Base-by-base conservation (phyloP, 2,113 vertebrate genomes). In the Leiothrix lutea region DNA sequence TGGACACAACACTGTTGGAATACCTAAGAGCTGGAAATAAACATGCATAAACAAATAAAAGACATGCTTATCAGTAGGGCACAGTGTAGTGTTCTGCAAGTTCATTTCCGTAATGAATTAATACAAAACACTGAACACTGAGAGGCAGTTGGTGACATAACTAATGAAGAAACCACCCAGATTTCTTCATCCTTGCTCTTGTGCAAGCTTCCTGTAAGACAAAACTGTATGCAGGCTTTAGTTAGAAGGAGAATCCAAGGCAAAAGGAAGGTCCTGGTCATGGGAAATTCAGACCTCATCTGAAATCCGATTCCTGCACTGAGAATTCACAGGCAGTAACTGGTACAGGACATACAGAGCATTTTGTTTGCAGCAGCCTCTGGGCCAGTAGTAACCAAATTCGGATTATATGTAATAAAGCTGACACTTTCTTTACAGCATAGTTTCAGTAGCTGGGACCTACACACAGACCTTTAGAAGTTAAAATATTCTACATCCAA, bases 321-420 rank as follows among this genome's bases (percentile, higher is more conserved):
- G 23, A 62, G 40, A 66, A 36, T 81, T 85, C 3, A 2, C 8
- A 47, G 33, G 53, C 35, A 87, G 58, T 23, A 87, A 29, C 18
- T 75, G 29, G 22, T 48, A 48, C 48, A 88, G 58, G 45, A 45
- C 33, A 65, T n/a, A 64, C 16, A 91, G 33, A 84, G n/a, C 24
- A 67, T 17, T 71, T 45, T 14, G 28, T 23, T 42, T 73, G 78
- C 66, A 54, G 64, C 35, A 73, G 35, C 53, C 53, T 61, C 42
- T 80, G 53, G 44, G 29, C 35, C 58, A 69, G 20, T 5, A 54
- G n/a, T 33, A 44, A 71, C 17, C 22, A 92, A 50, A 70, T 67
- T 21, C 3, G 1, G 33, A 74, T 58, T 19, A 35, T 3, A 54
- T 0, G 0, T n/a, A 69, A 65, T 18, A 72, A 83, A 88, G 47